A percentile compares a stretch with the other conserved stretches of the same genome.
phyloP scores from a whole-genome alignment of 2,888 invertebrate species.

The Torymus tubicola region DNA sequence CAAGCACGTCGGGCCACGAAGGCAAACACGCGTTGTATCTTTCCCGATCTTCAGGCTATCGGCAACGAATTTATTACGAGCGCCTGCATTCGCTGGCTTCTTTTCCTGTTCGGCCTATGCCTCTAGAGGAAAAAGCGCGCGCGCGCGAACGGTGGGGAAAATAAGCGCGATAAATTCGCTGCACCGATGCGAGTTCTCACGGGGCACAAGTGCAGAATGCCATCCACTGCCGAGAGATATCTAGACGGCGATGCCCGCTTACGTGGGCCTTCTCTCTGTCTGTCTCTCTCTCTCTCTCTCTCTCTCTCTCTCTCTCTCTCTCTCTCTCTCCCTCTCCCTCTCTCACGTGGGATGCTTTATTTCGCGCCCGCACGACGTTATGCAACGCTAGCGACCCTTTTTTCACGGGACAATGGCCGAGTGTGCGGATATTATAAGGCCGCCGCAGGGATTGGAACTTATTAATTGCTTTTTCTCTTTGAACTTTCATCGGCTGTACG shows the following conservation, averaged over 20 bases:
- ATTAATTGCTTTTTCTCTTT: slow-evolving; percentile 10
- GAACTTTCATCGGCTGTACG: neutral
- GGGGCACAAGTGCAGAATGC: neutral
- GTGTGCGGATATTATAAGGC: neutral
- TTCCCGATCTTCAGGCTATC: slow-evolving; percentile 16
- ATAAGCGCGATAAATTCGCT: neutral
- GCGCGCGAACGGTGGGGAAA: neutral
- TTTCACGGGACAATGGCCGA: neutral
- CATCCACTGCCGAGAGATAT: neutral
- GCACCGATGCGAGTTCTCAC: no score
- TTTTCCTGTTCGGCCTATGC: no score
- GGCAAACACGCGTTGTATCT: slow-evolving; percentile 1
- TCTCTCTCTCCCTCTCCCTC: neutral
- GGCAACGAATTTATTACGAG: slow-evolving; percentile 5
- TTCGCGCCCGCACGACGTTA: neutral
- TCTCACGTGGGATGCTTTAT: neutral
- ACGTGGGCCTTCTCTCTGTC: neutral
- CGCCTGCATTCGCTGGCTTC: neutral
- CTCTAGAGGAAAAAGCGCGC: no score
- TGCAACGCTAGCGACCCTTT: slow-evolving; percentile 1
- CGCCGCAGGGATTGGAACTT: neutral
- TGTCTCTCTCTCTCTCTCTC: neutral
- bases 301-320: neutral
- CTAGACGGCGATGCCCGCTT: no score
- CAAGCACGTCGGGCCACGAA: neutral